A percentile compares a stretch with the other conserved stretches of the same genome.
phyloP scores from a whole-genome alignment of 2,113 vertebrate genomes.

The Phyllopteryx taeniolatus region DNA sequence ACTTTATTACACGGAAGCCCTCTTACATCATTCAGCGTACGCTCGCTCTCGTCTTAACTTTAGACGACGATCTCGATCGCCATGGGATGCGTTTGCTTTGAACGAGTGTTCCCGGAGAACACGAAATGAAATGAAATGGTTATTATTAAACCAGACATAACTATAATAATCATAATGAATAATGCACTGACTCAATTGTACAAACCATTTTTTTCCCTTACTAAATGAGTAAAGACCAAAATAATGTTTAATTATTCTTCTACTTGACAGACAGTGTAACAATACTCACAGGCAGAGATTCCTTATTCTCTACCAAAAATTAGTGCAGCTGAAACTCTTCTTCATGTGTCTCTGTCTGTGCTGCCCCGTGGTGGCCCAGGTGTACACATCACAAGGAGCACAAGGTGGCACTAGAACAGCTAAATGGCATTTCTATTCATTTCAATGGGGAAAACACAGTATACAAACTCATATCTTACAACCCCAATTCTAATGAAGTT shows the following conservation, averaged over 20 bases:
- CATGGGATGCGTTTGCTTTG: slow-evolving; percentile 13
- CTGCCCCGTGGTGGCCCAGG: no score
- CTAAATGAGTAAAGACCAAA: neutral
- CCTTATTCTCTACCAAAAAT: no score
- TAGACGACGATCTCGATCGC: slow-evolving; percentile 18
- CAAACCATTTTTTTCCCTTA: neutral
- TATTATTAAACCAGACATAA: neutral
- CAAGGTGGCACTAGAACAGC: no score
- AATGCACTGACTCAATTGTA: neutral
- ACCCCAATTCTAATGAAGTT: no score
- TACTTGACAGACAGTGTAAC: no score
- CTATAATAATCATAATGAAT: neutral
- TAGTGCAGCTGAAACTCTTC: no score
- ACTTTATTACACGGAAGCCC: slow-evolving; percentile 64
- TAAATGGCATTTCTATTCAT: no score
- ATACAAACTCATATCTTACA: no score
- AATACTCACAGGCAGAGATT: no score
- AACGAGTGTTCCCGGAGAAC: slow-evolving; percentile 57
- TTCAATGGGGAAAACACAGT: no score
- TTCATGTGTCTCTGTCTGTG: no score
- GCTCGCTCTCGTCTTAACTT: slow-evolving; percentile 29
- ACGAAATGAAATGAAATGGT: neutral
- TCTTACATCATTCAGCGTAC: slow-evolving; percentile 64
- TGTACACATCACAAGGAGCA: no score
- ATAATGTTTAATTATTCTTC: neutral